Percentiles rank a stretch among this genome's conserved stretches.
Evolutionary conservation across 1,140 invertebrate species (phyloP).

Genomic region (Neodiprion fabricii): DNA sequence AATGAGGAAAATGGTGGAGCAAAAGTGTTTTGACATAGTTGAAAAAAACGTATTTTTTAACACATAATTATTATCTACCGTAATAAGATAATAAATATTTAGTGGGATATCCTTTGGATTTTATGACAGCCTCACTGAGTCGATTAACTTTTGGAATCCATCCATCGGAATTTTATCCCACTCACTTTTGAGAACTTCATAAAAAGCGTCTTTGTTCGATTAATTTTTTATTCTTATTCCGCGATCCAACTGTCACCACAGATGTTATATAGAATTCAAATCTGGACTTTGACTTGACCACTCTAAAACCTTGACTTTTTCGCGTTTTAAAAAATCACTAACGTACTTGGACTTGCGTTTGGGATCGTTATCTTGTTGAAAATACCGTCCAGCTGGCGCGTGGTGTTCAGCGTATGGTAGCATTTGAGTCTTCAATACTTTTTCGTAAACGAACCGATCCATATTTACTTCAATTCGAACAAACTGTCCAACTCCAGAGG

Average conservation of each 20-base stretch:
- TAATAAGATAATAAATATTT: no score
- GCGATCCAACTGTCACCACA: conserved; percentile 41
- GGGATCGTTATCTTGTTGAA: conserved; percentile 50
- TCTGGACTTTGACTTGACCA: conserved; percentile 47
- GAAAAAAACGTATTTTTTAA: no score
- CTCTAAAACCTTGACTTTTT: conserved; percentile 31
- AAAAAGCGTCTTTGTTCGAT: conserved; percentile 17
- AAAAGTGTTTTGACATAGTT: no score
- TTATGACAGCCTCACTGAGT: not conserved
- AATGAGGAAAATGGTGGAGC: no score
- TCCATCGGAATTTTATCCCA: conserved; percentile 25
- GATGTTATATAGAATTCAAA: conserved; percentile 45
- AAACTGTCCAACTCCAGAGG: conserved; percentile 39
- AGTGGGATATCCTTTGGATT: no score
- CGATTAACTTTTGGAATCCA: conserved; percentile 21
- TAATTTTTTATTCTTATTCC: conserved; percentile 12
- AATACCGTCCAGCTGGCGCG: conserved; percentile 30
- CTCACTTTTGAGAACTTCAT: conserved; percentile 22
- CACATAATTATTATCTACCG: no score
- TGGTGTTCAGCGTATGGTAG: conserved; percentile 29
- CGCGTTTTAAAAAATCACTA: conserved; percentile 31
- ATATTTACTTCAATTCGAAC: conserved; percentile 43
- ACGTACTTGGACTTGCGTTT: conserved; percentile 40
- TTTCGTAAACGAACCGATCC: conserved; percentile 32
- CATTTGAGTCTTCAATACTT: conserved; percentile 31